Conservation (phyloP, 2,113 vertebrate genomes). For the Mormyrus iriodes region DNA sequence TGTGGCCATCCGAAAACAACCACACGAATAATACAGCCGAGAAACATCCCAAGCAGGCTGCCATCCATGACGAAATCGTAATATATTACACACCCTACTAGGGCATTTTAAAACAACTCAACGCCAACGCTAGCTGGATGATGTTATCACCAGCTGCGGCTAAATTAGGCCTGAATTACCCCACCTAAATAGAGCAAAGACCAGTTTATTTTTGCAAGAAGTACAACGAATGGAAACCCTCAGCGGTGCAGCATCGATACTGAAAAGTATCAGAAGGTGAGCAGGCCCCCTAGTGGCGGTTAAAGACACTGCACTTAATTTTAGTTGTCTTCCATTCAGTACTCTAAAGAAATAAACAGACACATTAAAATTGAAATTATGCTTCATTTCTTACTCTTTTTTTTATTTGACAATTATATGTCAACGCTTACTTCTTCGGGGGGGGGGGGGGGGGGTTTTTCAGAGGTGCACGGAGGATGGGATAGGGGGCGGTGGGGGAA, state of each 20-base stretch:
- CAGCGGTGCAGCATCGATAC: not conserved
- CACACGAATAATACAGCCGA: not conserved
- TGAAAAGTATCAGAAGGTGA: conserved; percentile 1
- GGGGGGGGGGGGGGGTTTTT: conserved; percentile 52
- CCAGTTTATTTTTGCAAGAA: not conserved
- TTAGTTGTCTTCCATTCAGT: not conserved
- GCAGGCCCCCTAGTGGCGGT: conserved; percentile 46
- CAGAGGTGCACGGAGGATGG: no score
- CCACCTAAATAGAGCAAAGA: not conserved
- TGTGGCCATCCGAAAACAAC: not conserved
- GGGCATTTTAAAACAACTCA: not conserved
- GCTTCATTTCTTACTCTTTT: conserved; percentile 50
- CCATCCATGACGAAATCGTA: not conserved
- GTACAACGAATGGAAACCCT: not conserved
- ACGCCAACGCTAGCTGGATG: not conserved
- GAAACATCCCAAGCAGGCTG: not conserved
- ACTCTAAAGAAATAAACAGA: conserved; percentile 12
- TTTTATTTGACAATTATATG: conserved; percentile 75
- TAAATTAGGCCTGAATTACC: not conserved
- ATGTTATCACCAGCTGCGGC: not conserved
- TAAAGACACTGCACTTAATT: not conserved
- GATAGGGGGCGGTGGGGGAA: no score
- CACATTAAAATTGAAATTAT: conserved; percentile 24
- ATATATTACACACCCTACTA: not conserved
- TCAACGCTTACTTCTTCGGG: conserved; percentile 53